Evolutionary conservation across 1,140 invertebrate genomes (phyloP), one percentile per base, ranked within the genome.

Genomic region (Solenopsis invicta): DNA sequence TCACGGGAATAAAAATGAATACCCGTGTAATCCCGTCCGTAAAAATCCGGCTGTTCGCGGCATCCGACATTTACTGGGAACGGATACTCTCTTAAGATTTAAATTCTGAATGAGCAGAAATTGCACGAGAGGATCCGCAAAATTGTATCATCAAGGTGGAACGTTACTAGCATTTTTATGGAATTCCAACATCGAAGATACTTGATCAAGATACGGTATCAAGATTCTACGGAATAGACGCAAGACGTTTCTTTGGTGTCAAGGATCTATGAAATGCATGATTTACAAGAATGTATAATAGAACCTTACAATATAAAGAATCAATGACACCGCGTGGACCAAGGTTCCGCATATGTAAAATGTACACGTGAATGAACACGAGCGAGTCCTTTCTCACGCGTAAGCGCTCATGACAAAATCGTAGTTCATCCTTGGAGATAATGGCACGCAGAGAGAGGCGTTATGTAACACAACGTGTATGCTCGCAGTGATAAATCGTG

Each of bases 401-500:
- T 72, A 56, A 45, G 24, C 78, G 78, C 24, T 50, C 41, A 4
- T 41, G 34, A 41, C 13, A 24, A 72, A 72, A 82, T 82, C 41
- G n/a, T 50, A 74, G 52, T 82, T 74, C 13, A 74, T 82, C 67
- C 67, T 82, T 74, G 52, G 24, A 74, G 54, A 74, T 82, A 74
- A 72, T 74, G n/a, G 41, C 41, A 54, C 18, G 41, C 18, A 12
- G 61, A 66, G 37, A 69, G 37, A 61, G 24, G 67, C 37, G 24
- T 82, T 82, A 82, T 72, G 54, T 74, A 82, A 82, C 37, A 59
- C 69, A 21, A 8, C 41, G 21, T 71, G 34, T 45, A 24, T 48
- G 54, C 56, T 50, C 37, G 59, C n/a, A 12, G 21, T 82, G 67
- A 72, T 59, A 82, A 72, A 71, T 71, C 37, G 52, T 16, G 37